Evolutionary conservation across 2,888 invertebrate genomes (phyloP), one percentile per base, ranked within the genome.

Genomic region (Acrobasis consociella): DNA sequence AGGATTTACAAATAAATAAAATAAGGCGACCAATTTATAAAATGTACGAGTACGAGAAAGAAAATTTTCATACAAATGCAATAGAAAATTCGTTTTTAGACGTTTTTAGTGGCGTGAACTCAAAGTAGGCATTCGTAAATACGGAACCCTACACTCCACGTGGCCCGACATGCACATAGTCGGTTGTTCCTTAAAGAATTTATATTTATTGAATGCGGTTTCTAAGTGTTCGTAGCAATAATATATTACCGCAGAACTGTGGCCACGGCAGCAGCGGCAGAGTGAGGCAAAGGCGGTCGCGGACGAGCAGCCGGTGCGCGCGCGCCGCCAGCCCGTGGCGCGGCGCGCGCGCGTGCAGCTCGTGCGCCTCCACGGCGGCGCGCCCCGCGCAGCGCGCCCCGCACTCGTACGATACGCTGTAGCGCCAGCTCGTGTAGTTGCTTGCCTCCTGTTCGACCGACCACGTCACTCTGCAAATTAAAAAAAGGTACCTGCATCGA

Each of bases 191-290:
- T n/a, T n/a, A n/a, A 22, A 22, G 22, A 2, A 2, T 22, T 22
- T 22, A 3, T 22, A 22, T 22, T 22, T 22, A 22, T 22, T 22
- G 1, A 22, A 1, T 22, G 22, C 22, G 3, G 1, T 22, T 22
- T 3, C 22, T 3, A 22, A 22, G 1, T 22, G 22, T 22, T 22
- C 22, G 53, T 5, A 46, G 8, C 31, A 5, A 13, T 58, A 39
- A 31, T 9, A 1, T 49, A 10, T 15, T 63, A 83, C 83, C 81
- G 53, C 84, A 83, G 9, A 76, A 39, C 0, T 46, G 62, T n/a
- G 76, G 78, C 83, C 82, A 83, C 11, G 76, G 70, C 64, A 82
- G 66, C 64, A 77, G 67, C 65, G 78, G 80, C 72, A 67, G 69
- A 13, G 15, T 49, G 37, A 62, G 11, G 74, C 83, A 86, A 63